A percentile compares a stretch with the other conserved stretches of the same genome.
These are phyloP conservation scores for Leptarthrus brevirostris DNA, from an alignment of 2,888 invertebrate species.

Conservation along the genomic window DNA sequence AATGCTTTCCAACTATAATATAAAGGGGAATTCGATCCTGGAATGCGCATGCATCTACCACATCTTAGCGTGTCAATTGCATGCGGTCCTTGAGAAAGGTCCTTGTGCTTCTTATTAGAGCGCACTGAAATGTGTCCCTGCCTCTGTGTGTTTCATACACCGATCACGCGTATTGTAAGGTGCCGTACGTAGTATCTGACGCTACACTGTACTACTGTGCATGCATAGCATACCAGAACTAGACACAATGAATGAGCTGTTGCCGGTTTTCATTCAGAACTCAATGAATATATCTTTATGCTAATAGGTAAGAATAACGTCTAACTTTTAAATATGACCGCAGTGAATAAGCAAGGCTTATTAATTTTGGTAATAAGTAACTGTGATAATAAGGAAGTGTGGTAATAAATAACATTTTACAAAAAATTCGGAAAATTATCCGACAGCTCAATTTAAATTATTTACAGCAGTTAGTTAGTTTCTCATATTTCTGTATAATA, in stretches of 20 bases:
- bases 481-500: too few relatives aligned
- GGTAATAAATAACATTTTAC: too few relatives aligned
- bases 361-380: too few relatives aligned
- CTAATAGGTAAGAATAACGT: background rate
- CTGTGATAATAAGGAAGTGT: too few relatives aligned
- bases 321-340: conserved; percentile 47
- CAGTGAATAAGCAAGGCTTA: conserved; percentile 23
- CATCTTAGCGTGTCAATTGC: conserved; percentile 8
- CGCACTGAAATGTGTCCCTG: conserved; percentile 1
- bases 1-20: background rate
- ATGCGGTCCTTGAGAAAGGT: conserved; percentile 46
- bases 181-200: conserved; percentile 48
- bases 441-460: too few relatives aligned
- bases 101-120: conserved; percentile 46
- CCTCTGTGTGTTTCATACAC: conserved; percentile 14
- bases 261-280: conserved; percentile 52
- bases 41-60: conserved; percentile 6
- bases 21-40: background rate
- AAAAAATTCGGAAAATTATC: too few relatives aligned
- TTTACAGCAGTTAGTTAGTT: too few relatives aligned
- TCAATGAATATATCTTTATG: background rate
- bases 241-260: conserved; percentile 49
- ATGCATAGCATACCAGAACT: conserved; percentile 35
- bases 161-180: conserved; percentile 38
- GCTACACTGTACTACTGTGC: conserved; percentile 28